Conservation (phyloP, 2,888 invertebrate genomes). For the Busseola fusca region DNA sequence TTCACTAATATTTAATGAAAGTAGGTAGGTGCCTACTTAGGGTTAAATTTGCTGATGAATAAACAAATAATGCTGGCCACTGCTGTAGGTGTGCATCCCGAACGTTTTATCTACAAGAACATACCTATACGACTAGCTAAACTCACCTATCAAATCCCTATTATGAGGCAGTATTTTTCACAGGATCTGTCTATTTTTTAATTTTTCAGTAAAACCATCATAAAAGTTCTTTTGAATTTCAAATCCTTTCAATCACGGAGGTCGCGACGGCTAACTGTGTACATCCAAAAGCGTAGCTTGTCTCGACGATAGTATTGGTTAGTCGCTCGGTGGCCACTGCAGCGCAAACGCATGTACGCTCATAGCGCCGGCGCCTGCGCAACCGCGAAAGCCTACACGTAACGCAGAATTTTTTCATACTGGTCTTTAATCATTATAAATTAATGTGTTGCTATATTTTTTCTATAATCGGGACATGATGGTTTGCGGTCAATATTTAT, state of each 20-base stretch:
- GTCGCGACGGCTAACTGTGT: constrained; percentile 67
- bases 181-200: constrained; percentile 11
- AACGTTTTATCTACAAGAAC: neutral
- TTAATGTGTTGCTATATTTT: constrained; percentile 59
- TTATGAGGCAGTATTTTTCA: neutral
- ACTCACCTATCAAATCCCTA: neutral
- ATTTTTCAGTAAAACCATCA: constrained; percentile 21
- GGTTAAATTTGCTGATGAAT: neutral
- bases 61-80: neutral
- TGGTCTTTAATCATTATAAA: constrained; percentile 22
- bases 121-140: neutral
- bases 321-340: constrained; percentile 67
- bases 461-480: constrained; percentile 64
- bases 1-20: constrained; percentile 12
- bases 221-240: constrained; percentile 50
- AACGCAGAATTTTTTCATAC: constrained; percentile 36
- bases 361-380: constrained; percentile 44
- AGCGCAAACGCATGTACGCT: constrained; percentile 68
- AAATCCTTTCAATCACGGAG: constrained; percentile 68
- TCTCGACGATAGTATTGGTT: constrained; percentile 60
- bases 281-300: constrained; percentile 67
- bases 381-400: constrained; percentile 61
- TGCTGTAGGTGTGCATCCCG: neutral
- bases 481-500: constrained; percentile 72
- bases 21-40: neutral